Conservation (phyloP, 2,888 invertebrate genomes). For the Physocephala rufipes region DNA sequence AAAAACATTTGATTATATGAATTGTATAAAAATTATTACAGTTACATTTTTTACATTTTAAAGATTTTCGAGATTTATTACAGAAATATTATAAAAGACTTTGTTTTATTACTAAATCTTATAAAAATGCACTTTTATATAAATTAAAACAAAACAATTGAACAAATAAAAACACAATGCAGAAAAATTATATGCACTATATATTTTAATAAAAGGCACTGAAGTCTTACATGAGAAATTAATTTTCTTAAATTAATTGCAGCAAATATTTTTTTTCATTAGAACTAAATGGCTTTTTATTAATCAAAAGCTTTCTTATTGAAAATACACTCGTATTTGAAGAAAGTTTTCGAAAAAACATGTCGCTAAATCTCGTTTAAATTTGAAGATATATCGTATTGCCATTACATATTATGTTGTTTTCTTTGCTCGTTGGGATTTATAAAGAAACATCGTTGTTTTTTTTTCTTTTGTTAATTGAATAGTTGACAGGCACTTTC, state of each 20-base stretch:
- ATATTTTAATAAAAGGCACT: constrained; percentile 31
- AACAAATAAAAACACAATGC: constrained; percentile 39
- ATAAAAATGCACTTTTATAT: constrained; percentile 29
- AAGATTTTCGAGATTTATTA: constrained; percentile 1
- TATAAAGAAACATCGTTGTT: too few relatives aligned
- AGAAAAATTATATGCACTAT: background rate
- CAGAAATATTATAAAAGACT: too few relatives aligned
- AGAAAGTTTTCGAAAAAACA: too few relatives aligned
- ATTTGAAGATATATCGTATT: too few relatives aligned
- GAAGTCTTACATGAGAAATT: constrained; percentile 28
- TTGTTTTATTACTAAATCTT: constrained; percentile 19
- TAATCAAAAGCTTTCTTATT: background rate
- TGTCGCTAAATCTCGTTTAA: too few relatives aligned
- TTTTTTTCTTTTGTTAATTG: too few relatives aligned
- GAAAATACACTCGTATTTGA: too few relatives aligned
- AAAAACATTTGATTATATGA: background rate
- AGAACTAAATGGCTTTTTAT: background rate
- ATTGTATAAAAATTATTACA: too few relatives aligned
- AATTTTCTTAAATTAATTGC: background rate
- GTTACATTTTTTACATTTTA: constrained; percentile 12
- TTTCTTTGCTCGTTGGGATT: too few relatives aligned
- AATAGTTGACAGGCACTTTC: too few relatives aligned
- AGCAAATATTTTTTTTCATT: constrained; percentile 2
- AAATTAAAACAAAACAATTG: background rate
- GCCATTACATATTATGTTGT: too few relatives aligned